These are phyloP conservation scores for Beroe ovata DNA, from an alignment of 37 sponge, comb jelly and placozoan genomes.

Conservation along the genomic window DNA sequence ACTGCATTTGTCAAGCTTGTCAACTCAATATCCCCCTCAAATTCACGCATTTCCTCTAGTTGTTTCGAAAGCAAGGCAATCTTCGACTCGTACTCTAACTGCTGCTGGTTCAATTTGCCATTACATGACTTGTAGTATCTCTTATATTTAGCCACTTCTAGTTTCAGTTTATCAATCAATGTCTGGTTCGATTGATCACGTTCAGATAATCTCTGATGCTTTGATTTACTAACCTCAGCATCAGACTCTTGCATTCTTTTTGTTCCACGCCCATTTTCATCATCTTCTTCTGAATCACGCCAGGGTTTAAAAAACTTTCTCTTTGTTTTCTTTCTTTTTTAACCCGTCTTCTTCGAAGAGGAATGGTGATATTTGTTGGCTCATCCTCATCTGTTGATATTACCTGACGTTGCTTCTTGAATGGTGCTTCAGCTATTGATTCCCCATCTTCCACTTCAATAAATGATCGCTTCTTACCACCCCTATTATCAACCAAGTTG, in stretches of 20 bases:
- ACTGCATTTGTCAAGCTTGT: not conserved
- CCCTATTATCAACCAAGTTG: not conserved
- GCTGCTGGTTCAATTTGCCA: not conserved
- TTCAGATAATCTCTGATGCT: not conserved
- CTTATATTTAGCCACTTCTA: not conserved
- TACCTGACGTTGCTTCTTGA: not conserved
- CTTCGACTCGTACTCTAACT: not conserved
- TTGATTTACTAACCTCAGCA: not conserved
- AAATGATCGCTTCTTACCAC: not conserved
- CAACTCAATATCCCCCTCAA: constrained; percentile 7
- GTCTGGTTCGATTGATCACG: not conserved
- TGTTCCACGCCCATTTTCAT: not conserved
- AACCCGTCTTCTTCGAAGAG: not conserved
- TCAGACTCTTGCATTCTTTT: too few species aligned
- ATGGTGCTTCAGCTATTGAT: not conserved
- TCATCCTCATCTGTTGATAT: not conserved
- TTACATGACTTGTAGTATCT: not conserved
- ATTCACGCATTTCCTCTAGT: not conserved
- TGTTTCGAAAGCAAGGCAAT: not conserved
- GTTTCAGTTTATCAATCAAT: not conserved
- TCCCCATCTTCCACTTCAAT: not conserved
- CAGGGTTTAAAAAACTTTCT: not conserved
- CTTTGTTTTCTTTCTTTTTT: not conserved
- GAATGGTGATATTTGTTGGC: not conserved
- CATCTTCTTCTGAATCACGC: not conserved